Percentiles rank a stretch among this genome's conserved stretches.
phyloP scores from a whole-genome alignment of 2,797 vertebrate genomes.

The Decapterus maruadsi region DNA sequence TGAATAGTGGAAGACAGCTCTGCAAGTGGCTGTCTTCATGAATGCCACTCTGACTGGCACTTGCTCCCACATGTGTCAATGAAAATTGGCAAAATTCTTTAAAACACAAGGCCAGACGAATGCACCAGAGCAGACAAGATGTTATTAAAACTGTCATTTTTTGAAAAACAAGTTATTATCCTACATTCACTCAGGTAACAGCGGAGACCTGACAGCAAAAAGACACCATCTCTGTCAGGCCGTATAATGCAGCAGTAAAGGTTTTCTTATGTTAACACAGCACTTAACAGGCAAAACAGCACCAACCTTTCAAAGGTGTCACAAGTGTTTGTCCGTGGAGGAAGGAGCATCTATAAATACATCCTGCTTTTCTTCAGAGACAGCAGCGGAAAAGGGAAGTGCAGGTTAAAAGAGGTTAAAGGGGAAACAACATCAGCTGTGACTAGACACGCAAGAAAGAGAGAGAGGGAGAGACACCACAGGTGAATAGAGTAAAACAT shows the following conservation, averaged over 20 bases:
- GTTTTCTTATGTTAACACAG: constrained; percentile 37
- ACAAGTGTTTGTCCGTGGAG: constrained; percentile 61
- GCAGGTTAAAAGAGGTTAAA: constrained; percentile 44
- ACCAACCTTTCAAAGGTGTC: constrained; percentile 41
- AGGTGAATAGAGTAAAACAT: too few relatives aligned
- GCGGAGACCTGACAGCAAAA: constrained; percentile 3
- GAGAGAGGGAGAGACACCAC: neutral
- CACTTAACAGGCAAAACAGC: constrained; percentile 43
- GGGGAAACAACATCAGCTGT: constrained; percentile 22
- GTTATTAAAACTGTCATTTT: neutral
- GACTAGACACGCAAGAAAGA: constrained; percentile 8
- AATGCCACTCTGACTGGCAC: neutral
- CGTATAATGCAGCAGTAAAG: constrained; percentile 23
- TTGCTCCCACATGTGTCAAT: constrained; percentile 12
- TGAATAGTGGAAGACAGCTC: constrained; percentile 11
- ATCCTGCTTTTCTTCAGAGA: constrained; percentile 57
- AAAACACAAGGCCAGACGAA: neutral
- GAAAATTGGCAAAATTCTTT: neutral
- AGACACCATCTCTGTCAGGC: constrained; percentile 10
- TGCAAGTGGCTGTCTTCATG: constrained; percentile 7
- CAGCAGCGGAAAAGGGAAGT: constrained; percentile 59
- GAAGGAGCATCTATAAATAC: constrained; percentile 71
- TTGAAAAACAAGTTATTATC: neutral
- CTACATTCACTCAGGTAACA: neutral
- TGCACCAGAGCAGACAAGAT: neutral